Percentiles rank a stretch among this genome's conserved stretches.
Conservation (phyloP, 1,140 invertebrate species). For the Mercenaria mercenaria region DNA sequence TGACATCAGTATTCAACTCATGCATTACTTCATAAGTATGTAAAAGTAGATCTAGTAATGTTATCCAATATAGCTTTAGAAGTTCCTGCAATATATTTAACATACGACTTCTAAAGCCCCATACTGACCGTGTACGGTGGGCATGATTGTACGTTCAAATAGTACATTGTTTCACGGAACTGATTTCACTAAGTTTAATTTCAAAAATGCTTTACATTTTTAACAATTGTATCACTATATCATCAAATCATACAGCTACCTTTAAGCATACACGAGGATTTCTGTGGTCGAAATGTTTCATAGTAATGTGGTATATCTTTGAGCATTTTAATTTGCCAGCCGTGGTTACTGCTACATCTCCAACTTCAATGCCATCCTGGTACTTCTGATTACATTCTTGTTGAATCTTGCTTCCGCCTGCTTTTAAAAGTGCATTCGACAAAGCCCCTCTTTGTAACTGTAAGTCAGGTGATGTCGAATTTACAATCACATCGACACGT, state of each 20-base stretch:
- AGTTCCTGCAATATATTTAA: not conserved
- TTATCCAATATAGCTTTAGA: not conserved
- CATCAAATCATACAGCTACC: too few relatives aligned
- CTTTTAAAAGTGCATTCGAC: conserved; percentile 71
- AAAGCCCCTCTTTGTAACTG: conserved; percentile 70
- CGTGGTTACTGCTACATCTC: conserved; percentile 71
- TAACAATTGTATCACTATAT: too few relatives aligned
- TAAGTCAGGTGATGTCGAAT: conserved; percentile 70
- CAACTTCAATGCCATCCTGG: conserved; percentile 69
- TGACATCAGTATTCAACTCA: too few relatives aligned
- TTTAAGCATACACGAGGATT: conserved; percentile 1
- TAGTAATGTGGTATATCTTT: conserved; percentile 73
- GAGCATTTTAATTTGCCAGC: conserved; percentile 75
- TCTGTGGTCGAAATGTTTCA: conserved; percentile 36
- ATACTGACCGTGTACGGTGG: too few relatives aligned
- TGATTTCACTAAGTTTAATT: too few relatives aligned
- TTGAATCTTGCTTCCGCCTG: conserved; percentile 72
- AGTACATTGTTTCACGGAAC: too few relatives aligned
- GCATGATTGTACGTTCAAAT: too few relatives aligned
- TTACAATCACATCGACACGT: conserved; percentile 77
- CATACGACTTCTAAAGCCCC: too few relatives aligned
- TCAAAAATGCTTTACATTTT: too few relatives aligned
- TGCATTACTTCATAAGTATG: too few relatives aligned
- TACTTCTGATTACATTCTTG: conserved; percentile 70
- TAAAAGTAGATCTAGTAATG: not conserved